Conservation (phyloP, 2,113 vertebrate species). For the Tringa solitaria region DNA sequence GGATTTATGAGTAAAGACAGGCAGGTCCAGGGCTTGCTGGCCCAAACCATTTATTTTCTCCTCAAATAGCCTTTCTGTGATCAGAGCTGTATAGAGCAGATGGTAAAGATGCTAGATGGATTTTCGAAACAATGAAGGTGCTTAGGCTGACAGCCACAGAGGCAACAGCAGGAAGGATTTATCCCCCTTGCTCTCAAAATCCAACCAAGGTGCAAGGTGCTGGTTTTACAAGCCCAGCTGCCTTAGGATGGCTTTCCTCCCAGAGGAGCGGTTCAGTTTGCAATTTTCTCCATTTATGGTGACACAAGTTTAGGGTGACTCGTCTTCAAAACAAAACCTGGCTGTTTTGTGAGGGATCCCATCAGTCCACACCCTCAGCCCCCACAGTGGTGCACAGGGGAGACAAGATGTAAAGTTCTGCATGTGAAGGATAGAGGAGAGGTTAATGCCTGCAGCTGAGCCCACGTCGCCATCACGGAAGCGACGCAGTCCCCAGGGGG, state of each 20-base stretch:
- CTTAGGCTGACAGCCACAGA: background rate
- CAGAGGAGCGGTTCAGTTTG: background rate
- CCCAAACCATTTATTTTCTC: background rate
- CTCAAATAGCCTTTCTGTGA: background rate
- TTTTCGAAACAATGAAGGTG: background rate
- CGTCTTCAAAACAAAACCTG: background rate
- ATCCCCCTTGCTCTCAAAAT: background rate
- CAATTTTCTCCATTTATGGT: background rate
- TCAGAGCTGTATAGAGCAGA: background rate
- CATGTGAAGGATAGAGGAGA: background rate
- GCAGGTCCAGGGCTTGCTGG: background rate
- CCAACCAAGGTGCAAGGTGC: background rate
- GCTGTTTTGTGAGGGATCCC: background rate
- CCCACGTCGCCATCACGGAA: fast-evolving
- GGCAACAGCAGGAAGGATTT: background rate
- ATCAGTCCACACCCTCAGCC: background rate
- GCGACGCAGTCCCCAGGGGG: background rate
- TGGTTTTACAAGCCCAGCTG: background rate
- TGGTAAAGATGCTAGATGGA: background rate
- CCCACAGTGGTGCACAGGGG: background rate
- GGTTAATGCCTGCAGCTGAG: background rate
- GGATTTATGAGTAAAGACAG: background rate
- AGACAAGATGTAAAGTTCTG: background rate
- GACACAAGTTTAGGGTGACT: background rate
- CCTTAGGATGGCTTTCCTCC: background rate